Evolutionary conservation across 2,113 vertebrate genomes (phyloP).

Genomic region (Paramormyrops kingsleyae): DNA sequence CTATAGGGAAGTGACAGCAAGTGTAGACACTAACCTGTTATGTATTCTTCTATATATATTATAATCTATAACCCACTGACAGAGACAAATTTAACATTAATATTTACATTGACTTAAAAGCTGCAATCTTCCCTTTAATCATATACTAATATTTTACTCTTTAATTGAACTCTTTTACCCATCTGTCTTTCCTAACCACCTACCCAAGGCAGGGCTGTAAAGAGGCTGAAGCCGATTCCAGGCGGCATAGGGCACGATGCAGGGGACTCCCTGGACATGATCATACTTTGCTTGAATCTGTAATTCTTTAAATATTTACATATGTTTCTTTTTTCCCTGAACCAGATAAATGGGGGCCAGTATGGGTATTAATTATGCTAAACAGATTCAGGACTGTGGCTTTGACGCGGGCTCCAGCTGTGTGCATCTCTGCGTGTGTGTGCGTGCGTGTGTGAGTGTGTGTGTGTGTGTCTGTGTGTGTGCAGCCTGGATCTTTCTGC

Average conservation of each 20-base stretch:
- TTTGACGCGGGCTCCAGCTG: not conserved
- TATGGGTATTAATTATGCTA: not conserved
- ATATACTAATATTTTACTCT: not conserved
- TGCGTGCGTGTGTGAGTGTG: not conserved
- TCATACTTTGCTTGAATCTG: not conserved
- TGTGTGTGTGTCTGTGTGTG: not conserved
- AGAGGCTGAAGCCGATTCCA: not conserved
- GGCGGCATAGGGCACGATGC: not conserved
- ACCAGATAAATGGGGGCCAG: not conserved
- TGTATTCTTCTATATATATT: not conserved
- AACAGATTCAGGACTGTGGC: not conserved
- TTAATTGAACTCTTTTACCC: not conserved
- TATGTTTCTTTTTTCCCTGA: not conserved
- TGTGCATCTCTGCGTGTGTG: not conserved
- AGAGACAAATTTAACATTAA: not conserved
- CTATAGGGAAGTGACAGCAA: not conserved
- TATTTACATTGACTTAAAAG: not conserved
- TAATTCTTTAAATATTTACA: constrained; percentile 7
- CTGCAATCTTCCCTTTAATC: not conserved
- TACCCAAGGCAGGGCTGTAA: not conserved
- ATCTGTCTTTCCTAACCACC: not conserved
- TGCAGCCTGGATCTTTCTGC: not conserved
- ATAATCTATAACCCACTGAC: not conserved
- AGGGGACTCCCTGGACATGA: not conserved
- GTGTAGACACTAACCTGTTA: not conserved